Evolutionary conservation across 2,797 vertebrate genomes (phyloP), one percentile per base, ranked within the genome.

Genomic region (Smutsia gigantea): DNA sequence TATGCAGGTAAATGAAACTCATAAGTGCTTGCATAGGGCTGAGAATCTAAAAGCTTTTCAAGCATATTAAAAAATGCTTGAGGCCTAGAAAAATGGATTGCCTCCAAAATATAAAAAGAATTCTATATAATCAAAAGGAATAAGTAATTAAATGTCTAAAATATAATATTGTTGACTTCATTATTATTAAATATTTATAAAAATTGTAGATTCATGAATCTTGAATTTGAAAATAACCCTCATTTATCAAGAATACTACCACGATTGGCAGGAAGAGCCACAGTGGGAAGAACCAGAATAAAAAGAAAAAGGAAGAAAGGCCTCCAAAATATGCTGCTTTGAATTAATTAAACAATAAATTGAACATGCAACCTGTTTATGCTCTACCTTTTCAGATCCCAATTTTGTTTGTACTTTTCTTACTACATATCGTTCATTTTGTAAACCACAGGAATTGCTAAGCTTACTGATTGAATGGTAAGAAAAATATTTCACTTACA

Each of bases 381-480:
- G 0, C 10, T 97, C 55, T 97, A 0, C 78, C 90, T 95, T 98
- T 94, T 42, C 98, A 99, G 99, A 99, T 98, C 99, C 99, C 4
- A 99, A 99, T 98, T 99, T 99, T 74, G 99, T 99, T 37, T 99
- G 99, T 95, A 99, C 99, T 11, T 99, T 99, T 98, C 99, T 99
- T 87, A 99, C 99, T 91, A 99, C 99, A 0, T 99, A 99, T 98
- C 99, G 99, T 87, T 99, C 99, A 4, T 99, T 99, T 97, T 99
- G 99, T 99, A 99, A 99, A 97, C 99, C 99, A 25, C 99, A 99
- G 97, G 99, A 99, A 94, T 98, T 99, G 87, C 99, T 99, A 90
- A 98, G 98, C 87, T 99, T 99, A 95, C 99, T 99, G 90, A 99
- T 99, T 72, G 99, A 99, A 98, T 99, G 99, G 99, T 99, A 98